phyloP scores from a whole-genome alignment of 2,888 invertebrate species.

The Globia sparganii region DNA sequence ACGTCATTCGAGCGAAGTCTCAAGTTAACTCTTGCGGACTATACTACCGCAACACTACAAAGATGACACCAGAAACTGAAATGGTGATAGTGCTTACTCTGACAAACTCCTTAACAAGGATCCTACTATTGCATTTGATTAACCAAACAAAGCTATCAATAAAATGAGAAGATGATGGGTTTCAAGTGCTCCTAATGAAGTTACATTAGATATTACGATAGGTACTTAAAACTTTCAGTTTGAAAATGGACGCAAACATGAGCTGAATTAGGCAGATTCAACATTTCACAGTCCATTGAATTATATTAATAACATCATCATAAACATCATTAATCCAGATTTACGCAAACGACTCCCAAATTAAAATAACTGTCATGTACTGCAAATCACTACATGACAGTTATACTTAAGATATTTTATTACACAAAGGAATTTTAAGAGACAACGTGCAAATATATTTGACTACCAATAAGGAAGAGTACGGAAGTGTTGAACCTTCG shows the following conservation, averaged over 20 bases:
- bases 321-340: constrained; percentile 50
- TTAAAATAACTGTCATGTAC: constrained; percentile 42
- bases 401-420: constrained; percentile 5
- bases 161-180: background rate
- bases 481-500: constrained; percentile 43
- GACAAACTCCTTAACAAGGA: background rate
- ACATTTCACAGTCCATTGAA: constrained; percentile 9
- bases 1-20: background rate
- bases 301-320: constrained; percentile 22
- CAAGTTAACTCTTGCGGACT: no score
- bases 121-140: background rate
- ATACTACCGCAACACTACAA: background rate
- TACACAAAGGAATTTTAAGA: constrained; percentile 39
- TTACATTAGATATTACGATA: background rate
- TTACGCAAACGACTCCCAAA: constrained; percentile 39
- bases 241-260: constrained; percentile 9
- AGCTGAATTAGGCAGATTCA: constrained; percentile 6
- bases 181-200: background rate
- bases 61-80: background rate
- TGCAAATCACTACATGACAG: constrained; percentile 25
- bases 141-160: background rate
- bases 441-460: constrained; percentile 25
- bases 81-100: background rate
- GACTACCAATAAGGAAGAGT: constrained; percentile 24
- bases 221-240: background rate